These are phyloP conservation scores for Catharus bicknelli DNA, from an alignment of 2,113 vertebrate species.

Conservation along the genomic window DNA sequence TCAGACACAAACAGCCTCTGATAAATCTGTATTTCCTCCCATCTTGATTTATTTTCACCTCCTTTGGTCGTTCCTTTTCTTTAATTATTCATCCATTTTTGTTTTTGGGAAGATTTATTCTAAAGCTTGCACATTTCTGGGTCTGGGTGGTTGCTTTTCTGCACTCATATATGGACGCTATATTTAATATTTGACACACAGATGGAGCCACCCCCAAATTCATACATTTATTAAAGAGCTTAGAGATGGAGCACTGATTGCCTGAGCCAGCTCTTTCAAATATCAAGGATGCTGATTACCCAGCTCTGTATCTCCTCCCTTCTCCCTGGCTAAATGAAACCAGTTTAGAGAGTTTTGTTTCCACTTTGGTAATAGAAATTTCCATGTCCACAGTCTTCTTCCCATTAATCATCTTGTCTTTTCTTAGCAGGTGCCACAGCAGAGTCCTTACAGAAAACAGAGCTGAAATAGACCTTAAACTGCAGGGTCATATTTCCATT, in stretches of 20 bases:
- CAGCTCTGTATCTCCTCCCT: slow-evolving; percentile 7
- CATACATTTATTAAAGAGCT: slow-evolving; percentile 56
- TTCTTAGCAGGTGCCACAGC: not conserved
- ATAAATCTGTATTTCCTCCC: slow-evolving; percentile 34
- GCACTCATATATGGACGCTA: not conserved
- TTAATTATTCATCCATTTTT: slow-evolving; percentile 53
- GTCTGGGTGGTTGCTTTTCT: slow-evolving; percentile 17
- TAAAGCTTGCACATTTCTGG: not conserved
- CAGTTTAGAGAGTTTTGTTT: slow-evolving; percentile 51
- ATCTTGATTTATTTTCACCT: slow-evolving; percentile 58
- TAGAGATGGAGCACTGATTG: slow-evolving; percentile 35
- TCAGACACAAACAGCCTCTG: slow-evolving; percentile 43
- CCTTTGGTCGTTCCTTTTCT: slow-evolving; percentile 6
- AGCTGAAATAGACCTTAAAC: slow-evolving; percentile 12
- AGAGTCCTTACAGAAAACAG: not conserved
- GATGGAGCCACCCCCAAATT: slow-evolving; percentile 45
- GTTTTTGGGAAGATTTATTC: slow-evolving; percentile 28
- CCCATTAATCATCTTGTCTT: slow-evolving; percentile 55
- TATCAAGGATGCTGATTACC: slow-evolving; percentile 44
- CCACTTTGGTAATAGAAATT: slow-evolving; percentile 54
- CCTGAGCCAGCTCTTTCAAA: slow-evolving; percentile 52
- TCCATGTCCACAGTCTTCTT: slow-evolving; percentile 14
- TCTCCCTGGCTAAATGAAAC: slow-evolving; percentile 42
- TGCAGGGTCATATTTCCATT: not conserved
- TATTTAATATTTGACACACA: slow-evolving; percentile 49